A percentile compares a stretch with the other conserved stretches of the same genome.
Evolutionary conservation across 1,140 invertebrate genomes (phyloP).

Genomic region (Halictus rubicundus): DNA sequence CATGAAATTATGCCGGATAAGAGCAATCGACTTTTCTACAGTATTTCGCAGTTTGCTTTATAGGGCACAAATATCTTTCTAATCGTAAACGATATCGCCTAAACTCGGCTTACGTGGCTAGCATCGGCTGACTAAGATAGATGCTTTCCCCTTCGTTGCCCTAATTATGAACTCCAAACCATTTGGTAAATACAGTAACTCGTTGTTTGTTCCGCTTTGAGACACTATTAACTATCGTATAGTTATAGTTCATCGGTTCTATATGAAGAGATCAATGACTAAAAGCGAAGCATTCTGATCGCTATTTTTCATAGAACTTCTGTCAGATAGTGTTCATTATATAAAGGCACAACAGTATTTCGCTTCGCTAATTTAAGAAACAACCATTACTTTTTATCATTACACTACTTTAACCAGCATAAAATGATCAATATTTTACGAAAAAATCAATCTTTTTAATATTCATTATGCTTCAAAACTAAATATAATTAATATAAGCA

Average conservation of each 20-base stretch:
- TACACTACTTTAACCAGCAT: too few relatives aligned
- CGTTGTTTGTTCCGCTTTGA: conserved; percentile 59
- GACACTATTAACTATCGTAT: conserved; percentile 48
- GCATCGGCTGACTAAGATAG: conserved; percentile 32
- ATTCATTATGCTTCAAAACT: too few relatives aligned
- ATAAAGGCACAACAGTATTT: too few relatives aligned
- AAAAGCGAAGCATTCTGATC: conserved; percentile 31
- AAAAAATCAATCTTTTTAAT: too few relatives aligned
- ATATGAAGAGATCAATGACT: conserved; percentile 44
- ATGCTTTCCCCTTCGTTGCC: conserved; percentile 55
- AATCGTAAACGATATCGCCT: conserved; percentile 42
- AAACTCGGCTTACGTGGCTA: conserved; percentile 36
- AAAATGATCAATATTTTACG: too few relatives aligned
- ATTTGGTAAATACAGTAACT: conserved; percentile 67
- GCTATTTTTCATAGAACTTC: too few relatives aligned
- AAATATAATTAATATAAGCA: too few relatives aligned
- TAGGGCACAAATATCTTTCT: conserved; percentile 39
- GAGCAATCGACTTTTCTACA: conserved; percentile 8
- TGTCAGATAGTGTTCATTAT: too few relatives aligned
- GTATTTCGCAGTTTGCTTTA: conserved; percentile 4
- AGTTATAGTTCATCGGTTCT: conserved; percentile 60
- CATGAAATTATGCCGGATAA: not conserved
- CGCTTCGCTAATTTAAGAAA: too few relatives aligned
- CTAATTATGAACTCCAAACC: conserved; percentile 67
- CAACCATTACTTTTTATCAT: too few relatives aligned